phyloP scores from a whole-genome alignment of 1,140 invertebrate genomes.

The Ceratosolen solmsi region DNA sequence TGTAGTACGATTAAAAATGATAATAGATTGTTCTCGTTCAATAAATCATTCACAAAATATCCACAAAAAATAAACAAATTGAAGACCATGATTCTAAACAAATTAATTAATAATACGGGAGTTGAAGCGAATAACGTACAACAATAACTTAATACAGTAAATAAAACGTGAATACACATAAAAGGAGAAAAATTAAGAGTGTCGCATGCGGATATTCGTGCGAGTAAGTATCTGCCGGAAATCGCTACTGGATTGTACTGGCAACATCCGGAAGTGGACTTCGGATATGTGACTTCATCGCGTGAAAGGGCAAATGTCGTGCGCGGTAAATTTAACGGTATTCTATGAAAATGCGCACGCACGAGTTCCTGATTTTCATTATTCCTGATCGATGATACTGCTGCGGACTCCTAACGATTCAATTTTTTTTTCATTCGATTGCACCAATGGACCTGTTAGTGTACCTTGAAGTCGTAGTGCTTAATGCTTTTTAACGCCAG shows the following conservation, averaged over 20 bases:
- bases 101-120: background rate
- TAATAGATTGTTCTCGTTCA: too few species aligned
- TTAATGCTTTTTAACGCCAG: background rate
- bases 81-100: background rate
- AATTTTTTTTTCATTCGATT: background rate
- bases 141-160: background rate
- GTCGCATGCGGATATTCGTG: slow-evolving; percentile 53
- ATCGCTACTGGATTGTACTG: slow-evolving; percentile 43
- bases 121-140: too few species aligned
- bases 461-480: background rate
- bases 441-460: background rate
- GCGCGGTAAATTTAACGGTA: slow-evolving; percentile 39
- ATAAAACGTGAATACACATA: background rate
- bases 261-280: slow-evolving; percentile 55
- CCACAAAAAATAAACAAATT: background rate
- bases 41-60: background rate
- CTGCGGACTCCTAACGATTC: background rate
- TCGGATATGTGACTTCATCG: slow-evolving; percentile 17
- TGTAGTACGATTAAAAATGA: too few species aligned
- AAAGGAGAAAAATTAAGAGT: slow-evolving; percentile 9
- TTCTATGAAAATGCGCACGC: background rate
- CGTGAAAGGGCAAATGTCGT: slow-evolving; percentile 48
- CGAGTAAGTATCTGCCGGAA: slow-evolving; percentile 57
- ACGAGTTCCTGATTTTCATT: background rate
- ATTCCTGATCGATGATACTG: background rate